These are phyloP conservation scores for Chascanopsetta lugubris DNA, from an alignment of 2,113 vertebrate species.

Conservation along the genomic window DNA sequence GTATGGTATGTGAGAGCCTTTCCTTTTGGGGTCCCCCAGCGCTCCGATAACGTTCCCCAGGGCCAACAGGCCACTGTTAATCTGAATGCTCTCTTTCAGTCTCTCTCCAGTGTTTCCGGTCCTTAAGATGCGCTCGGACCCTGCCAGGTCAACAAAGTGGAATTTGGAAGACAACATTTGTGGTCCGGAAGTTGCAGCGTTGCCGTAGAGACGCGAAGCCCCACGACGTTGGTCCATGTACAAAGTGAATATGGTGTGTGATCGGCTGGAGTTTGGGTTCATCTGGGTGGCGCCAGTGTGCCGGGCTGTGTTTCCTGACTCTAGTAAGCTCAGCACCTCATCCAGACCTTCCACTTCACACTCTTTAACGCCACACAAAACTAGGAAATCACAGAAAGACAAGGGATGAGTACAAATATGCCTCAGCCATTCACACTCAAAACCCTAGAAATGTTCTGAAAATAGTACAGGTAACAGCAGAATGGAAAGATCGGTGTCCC, in stretches of 20 bases:
- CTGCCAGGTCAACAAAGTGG: constrained; percentile 95
- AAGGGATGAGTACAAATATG: constrained; percentile 6
- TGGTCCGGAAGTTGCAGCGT: constrained; percentile 39
- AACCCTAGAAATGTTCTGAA: background rate
- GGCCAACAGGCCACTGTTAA: constrained; percentile 94
- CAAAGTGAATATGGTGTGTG: constrained; percentile 93
- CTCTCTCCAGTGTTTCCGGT: constrained; percentile 93
- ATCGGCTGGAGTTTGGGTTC: constrained; percentile 93
- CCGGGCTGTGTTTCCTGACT: constrained; percentile 93
- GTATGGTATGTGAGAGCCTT: constrained; percentile 92
- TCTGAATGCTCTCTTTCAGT: constrained; percentile 96
- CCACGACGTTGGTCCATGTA: constrained; percentile 93
- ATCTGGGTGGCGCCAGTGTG: constrained; percentile 94
- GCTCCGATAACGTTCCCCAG: constrained; percentile 96
- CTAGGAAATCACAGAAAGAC: constrained; percentile 70
- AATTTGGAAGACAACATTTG: constrained; percentile 94
- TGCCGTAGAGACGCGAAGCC: constrained; percentile 76
- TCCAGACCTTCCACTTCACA: constrained; percentile 95
- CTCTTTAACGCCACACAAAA: constrained; percentile 93
- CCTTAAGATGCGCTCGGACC: constrained; percentile 92
- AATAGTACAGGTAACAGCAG: background rate
- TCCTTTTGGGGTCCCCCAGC: constrained; percentile 91
- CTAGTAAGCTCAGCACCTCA: constrained; percentile 93
- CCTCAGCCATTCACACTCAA: background rate
- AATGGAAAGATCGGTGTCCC: constrained; percentile 4